Evolutionary conservation across 2,113 vertebrate genomes (phyloP), one percentile per base, ranked within the genome.

Genomic region (Panthera uncia): DNA sequence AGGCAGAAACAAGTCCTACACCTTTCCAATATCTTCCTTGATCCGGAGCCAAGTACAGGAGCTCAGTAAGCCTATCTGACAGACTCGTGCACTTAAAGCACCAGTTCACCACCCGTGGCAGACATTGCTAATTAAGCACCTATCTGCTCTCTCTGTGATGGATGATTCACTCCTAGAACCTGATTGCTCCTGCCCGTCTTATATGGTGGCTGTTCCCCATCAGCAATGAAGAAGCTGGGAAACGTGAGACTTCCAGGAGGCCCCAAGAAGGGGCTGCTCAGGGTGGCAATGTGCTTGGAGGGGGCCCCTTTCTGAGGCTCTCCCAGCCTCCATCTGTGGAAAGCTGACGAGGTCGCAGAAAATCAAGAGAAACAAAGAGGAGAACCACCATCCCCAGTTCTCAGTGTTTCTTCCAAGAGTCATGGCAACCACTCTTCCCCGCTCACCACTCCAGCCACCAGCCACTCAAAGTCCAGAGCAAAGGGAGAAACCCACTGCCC

Each of bases 341-440:
- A 74, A 48, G 38, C 88, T 41, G 13, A 69, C 2, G 23, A 90
- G 78, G 50, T 69, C 79, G 38, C 57, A 50, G 85, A 89, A 36
- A 82, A 68, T 36, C 36, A 33, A 76, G 80, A 76, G 48, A 41
- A 88, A 95, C 78, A 83, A 91, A 94, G 68, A 80, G 8, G 9
- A 78, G 38, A 55, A 73, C 57, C 81, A 38, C 15, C 57, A 21
- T 38, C 78, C 81, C 16, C 16, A 10, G 7, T 10, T 79, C 90
- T 73, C 90, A 45, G 93, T 52, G 19, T 61, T 74, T 94, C 93
- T 93, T 76, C 45, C 89, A 48, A 94, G 84, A 96, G 31, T n/a
- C 89, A 93, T 10, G 13, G 81, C 95, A 78, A 82, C 76, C 97
- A 96, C 95, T 98, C 96, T 96, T 97, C 91, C 91, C 80, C 4